These are phyloP conservation scores for Taeniopygia guttata DNA, from an alignment of 2,797 vertebrate species.

Conservation along the genomic window DNA sequence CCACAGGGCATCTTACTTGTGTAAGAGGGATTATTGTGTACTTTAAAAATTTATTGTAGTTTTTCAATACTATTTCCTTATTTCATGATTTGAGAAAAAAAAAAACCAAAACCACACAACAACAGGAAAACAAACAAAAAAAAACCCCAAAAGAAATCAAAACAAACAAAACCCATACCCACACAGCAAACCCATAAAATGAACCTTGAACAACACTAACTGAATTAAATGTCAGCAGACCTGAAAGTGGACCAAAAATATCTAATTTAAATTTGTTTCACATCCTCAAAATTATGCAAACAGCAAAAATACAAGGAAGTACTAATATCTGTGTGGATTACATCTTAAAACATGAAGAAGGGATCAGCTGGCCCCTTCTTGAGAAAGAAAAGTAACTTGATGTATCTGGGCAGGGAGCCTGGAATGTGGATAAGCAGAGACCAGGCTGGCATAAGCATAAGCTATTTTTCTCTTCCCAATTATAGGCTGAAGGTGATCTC, in stretches of 20 bases:
- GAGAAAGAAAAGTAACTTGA: slow-evolving; percentile 1
- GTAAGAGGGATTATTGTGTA: neutral
- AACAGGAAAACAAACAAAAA: neutral
- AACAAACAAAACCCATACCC: neutral
- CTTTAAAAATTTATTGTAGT: neutral
- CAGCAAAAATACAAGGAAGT: neutral
- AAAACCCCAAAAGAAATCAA: neutral
- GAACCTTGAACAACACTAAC: neutral
- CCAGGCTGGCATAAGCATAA: slow-evolving; percentile 2
- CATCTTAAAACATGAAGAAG: neutral
- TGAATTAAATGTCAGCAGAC: neutral
- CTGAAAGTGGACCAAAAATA: neutral
- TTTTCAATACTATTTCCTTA: neutral
- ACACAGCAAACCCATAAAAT: neutral
- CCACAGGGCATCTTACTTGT: neutral
- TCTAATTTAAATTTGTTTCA: neutral
- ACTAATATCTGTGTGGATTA: neutral
- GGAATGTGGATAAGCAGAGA: slow-evolving; percentile 15
- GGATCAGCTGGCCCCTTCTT: neutral
- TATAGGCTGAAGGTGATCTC: neutral
- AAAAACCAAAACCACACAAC: too few relatives aligned
- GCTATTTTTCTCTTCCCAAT: neutral
- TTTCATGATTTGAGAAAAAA: neutral
- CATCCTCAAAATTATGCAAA: neutral
- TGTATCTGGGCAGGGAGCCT: slow-evolving; percentile 18